Percentiles rank a stretch among this genome's conserved stretches.
phyloP scores from a whole-genome alignment of 2,113 vertebrate genomes.

The Ondatra zibethicus region DNA sequence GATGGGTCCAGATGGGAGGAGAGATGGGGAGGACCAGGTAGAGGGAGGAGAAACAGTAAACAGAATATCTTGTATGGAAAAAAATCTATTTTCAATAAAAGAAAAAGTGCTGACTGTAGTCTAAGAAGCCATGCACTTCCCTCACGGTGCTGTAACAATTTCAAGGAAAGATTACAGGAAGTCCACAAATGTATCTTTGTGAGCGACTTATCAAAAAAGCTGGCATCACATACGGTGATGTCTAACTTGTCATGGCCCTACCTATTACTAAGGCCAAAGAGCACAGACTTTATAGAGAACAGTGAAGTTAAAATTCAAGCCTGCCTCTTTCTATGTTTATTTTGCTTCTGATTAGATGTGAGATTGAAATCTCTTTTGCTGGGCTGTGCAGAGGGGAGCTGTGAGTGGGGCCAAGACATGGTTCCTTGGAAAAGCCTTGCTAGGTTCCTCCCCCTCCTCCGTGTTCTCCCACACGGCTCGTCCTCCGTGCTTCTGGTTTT shows the following conservation, averaged over 20 bases:
- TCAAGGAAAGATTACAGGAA: not conserved
- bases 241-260: not conserved
- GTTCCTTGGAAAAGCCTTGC: slow-evolving; percentile 47
- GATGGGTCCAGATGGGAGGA: not conserved
- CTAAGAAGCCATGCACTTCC: not conserved
- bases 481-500: slow-evolving; percentile 43
- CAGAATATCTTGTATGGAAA: not conserved
- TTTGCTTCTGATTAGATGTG: slow-evolving; percentile 79
- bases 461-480: accelerated
- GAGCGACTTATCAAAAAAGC: slow-evolving; percentile 18
- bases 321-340: slow-evolving; percentile 67
- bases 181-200: not conserved
- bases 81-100: not conserved
- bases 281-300: not conserved
- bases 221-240: not conserved
- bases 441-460: too few relatives aligned
- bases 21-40: not conserved
- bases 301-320: slow-evolving; percentile 60
- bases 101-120: not conserved
- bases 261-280: slow-evolving; percentile 21
- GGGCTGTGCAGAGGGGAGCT: slow-evolving; percentile 49
- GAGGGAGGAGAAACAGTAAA: not conserved
- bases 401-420: slow-evolving; percentile 53
- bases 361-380: slow-evolving; percentile 70
- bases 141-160: not conserved